A percentile compares a stretch with the other conserved stretches of the same genome.
Evolutionary conservation across 30 jellyfish, hydroid and myxozoan genomes (phyloP).

Genomic region (Hydractinia symbiolongicarpus): DNA sequence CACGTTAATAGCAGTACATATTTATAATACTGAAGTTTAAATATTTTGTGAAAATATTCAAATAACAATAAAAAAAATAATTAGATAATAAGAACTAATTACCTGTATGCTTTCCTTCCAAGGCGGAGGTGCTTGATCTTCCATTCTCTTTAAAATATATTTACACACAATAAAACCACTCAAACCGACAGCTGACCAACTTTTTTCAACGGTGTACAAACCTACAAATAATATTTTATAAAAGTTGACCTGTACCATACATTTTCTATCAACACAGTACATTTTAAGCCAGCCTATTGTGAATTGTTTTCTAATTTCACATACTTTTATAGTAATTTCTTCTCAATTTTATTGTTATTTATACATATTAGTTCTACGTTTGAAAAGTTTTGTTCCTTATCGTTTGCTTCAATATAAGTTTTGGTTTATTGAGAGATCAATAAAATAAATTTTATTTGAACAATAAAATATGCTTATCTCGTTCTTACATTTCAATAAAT

Average conservation of each 20-base stretch:
- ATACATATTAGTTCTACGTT: no score
- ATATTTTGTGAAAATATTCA: no score
- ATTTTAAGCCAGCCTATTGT: background rate
- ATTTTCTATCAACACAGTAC: background rate
- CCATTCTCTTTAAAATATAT: slow-evolving; percentile 41
- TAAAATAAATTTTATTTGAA: background rate
- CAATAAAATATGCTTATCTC: background rate
- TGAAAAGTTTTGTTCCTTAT: no score
- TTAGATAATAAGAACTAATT: background rate
- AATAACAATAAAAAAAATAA: no score
- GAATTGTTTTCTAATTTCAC: background rate
- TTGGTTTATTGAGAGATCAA: no score
- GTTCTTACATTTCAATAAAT: background rate
- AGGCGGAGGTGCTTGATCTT: slow-evolving; percentile 61
- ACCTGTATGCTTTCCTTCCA: slow-evolving; percentile 22
- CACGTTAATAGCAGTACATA: no score
- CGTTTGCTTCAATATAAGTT: no score
- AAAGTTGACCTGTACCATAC: background rate
- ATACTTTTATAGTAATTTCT: no score
- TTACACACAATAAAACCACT: slow-evolving; percentile 64
- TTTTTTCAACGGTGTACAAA: slow-evolving; percentile 54
- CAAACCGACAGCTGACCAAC: slow-evolving; percentile 61
- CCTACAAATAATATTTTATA: slow-evolving; percentile 23
- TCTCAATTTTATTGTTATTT: no score
- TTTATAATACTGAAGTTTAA: no score